Base-by-base conservation (phyloP, 2,888 invertebrate genomes). In the Lysandra bellargus region DNA sequence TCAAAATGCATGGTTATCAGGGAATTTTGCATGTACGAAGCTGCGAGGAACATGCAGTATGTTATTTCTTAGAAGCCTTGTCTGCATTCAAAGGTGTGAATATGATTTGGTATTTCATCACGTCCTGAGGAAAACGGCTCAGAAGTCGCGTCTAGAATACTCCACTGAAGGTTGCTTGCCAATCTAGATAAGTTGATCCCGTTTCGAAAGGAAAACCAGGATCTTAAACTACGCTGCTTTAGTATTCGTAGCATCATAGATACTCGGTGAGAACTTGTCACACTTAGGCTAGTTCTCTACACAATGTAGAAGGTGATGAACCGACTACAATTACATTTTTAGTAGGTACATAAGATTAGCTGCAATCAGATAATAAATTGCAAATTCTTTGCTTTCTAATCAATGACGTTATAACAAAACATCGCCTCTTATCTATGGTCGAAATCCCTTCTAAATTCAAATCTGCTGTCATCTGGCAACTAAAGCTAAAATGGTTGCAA, bases 151-250 rank as follows among this genome's bases (percentile, higher is more conserved):
- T 53, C 57, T 76, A 57, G 76, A 76, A 76, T 76, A 76, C 7
- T 53, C 44, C 49, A 53, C 33, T n/a, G 30, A 76, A 76, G 57
- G 76, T 33, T 57, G 53, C 33, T 76, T 33, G 76, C 57, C 76
- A 76, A 76, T 76, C 76, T 53, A 76, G 76, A 76, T 57, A 57
- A 57, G 33, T 76, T 57, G 76, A 57, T 76, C 76, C 76, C 76
- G 76, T 76, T 76, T 76, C 53, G 53, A 76, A 76, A 76, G 76
- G 76, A 76, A 76, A 76, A 76, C 76, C 53, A 76, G 76, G 76
- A 76, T 76, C 49, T 76, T 57, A 79, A 79, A 64, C 9, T 64
- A 64, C 12, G 12, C 12, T 64, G 12, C 64, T 30, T 64, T 64
- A 64, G 64, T 30, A 64, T 64, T 9, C 64, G 61, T 64, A 64